These are phyloP conservation scores for Athrips mouffetella DNA, from an alignment of 2,888 invertebrate species.

Conservation along the genomic window DNA sequence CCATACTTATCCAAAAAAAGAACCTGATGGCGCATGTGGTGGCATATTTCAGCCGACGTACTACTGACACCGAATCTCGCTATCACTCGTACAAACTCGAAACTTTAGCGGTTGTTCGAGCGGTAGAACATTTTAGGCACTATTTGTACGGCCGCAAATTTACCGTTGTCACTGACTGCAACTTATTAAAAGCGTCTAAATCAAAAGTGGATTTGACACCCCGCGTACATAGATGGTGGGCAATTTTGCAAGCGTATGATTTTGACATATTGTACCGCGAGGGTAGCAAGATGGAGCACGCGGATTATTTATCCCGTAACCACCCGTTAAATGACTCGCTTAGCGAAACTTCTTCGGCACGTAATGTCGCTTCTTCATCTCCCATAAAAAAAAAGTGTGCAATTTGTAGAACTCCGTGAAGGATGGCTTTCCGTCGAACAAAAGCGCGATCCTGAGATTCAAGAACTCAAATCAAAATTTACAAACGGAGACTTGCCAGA, in stretches of 20 bases:
- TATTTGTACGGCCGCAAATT: constrained; percentile 20
- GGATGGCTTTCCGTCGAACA: constrained; percentile 15
- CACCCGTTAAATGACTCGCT: too few species aligned
- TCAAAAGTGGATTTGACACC: neutral
- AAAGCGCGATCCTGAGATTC: constrained; percentile 10
- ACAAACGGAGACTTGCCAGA: neutral
- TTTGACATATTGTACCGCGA: too few species aligned
- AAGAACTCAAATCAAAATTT: constrained; percentile 3
- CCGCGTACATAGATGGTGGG: constrained; percentile 18
- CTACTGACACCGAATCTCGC: constrained; percentile 17
- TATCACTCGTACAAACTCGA: constrained; percentile 27
- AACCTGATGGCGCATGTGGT: constrained; percentile 14
- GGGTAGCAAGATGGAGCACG: too few species aligned
- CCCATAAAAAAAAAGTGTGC: neutral
- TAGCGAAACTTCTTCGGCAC: too few species aligned
- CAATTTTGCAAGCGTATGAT: too few species aligned
- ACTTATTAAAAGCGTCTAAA: neutral
- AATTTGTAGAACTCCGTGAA: constrained; percentile 12
- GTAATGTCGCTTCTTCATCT: too few species aligned
- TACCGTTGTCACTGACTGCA: constrained; percentile 7
- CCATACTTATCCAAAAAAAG: constrained; percentile 19
- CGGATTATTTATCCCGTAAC: too few species aligned
- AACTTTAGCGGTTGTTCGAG: constrained; percentile 22
- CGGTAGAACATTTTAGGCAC: constrained; percentile 17
- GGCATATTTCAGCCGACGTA: constrained; percentile 18